Evolutionary conservation across 2,888 invertebrate species (phyloP).

Genomic region (Drosophila mercatorum): DNA sequence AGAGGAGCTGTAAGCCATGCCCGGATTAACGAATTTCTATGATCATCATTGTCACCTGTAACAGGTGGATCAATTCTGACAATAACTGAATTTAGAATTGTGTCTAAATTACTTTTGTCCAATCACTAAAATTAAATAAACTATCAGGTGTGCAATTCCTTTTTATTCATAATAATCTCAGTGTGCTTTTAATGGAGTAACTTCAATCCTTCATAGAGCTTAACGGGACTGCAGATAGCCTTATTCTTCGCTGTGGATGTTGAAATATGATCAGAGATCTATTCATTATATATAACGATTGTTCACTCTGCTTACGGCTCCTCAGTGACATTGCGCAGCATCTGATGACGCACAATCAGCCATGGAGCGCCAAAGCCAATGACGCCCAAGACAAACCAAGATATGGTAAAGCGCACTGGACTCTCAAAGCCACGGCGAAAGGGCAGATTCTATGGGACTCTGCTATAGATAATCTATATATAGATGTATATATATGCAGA

Average conservation of each 20-base stretch:
- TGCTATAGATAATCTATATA: background rate
- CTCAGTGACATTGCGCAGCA: slow-evolving; percentile 53
- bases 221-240: no score
- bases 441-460: slow-evolving; percentile 56
- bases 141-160: slow-evolving; percentile 52
- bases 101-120: background rate
- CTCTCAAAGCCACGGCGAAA: slow-evolving; percentile 59
- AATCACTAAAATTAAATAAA: slow-evolving; percentile 61
- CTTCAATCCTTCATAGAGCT: no score
- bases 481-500: background rate
- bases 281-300: background rate
- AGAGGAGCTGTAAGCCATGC: slow-evolving; percentile 82
- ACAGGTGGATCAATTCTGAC: slow-evolving; percentile 24
- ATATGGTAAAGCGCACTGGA: slow-evolving; percentile 71
- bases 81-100: slow-evolving; percentile 16
- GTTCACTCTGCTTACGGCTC: slow-evolving; percentile 25
- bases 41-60: slow-evolving; percentile 41
- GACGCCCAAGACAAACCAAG: slow-evolving; percentile 52
- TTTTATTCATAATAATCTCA: slow-evolving; percentile 8
- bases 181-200: background rate
- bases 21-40: slow-evolving; percentile 41
- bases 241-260: slow-evolving; percentile 6
- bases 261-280: background rate
- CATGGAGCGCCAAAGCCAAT: slow-evolving; percentile 75
- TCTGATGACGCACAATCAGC: slow-evolving; percentile 64